A percentile compares a stretch with the other conserved stretches of the same genome.
These are phyloP conservation scores for Nephotettix cincticeps DNA, from an alignment of 1,140 invertebrate species.

Conservation along the genomic window DNA sequence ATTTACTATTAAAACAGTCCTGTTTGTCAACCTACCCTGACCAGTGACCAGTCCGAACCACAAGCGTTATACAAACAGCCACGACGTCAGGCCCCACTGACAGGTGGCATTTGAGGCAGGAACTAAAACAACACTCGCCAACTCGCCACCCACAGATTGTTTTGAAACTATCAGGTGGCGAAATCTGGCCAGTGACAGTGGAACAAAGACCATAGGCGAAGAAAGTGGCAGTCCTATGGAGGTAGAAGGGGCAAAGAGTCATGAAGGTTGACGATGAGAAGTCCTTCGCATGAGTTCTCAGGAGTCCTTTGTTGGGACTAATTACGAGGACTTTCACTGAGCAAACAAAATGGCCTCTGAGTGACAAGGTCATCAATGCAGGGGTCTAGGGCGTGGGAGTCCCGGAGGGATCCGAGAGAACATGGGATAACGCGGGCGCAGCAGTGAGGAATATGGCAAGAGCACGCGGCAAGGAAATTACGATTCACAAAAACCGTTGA, in stretches of 20 bases:
- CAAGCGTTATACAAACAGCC: too few relatives aligned
- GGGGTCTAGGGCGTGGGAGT: too few relatives aligned
- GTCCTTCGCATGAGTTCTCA: neutral
- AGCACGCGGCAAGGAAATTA: too few relatives aligned
- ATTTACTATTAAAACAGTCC: too few relatives aligned
- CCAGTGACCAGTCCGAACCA: too few relatives aligned
- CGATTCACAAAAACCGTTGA: too few relatives aligned
- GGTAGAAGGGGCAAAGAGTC: neutral
- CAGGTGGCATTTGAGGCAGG: too few relatives aligned
- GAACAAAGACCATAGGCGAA: neutral
- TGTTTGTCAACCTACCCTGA: too few relatives aligned
- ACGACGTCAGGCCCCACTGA: too few relatives aligned
- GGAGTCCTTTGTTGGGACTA: neutral
- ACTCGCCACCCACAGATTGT: neutral
- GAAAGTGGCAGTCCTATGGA: neutral
- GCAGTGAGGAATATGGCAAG: too few relatives aligned
- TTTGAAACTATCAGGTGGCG: neutral
- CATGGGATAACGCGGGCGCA: too few relatives aligned
- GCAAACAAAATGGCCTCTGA: slow-evolving; percentile 6
- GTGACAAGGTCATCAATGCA: neutral
- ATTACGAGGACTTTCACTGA: slow-evolving; percentile 16
- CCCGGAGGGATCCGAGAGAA: too few relatives aligned
- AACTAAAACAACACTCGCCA: neutral
- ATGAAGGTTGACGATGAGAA: slow-evolving; percentile 19
- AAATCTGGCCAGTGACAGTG: neutral